Evolutionary conservation across 2,888 invertebrate genomes (phyloP), one percentile per base, ranked within the genome.

Genomic region (Vannuccia rotundouncinata): DNA sequence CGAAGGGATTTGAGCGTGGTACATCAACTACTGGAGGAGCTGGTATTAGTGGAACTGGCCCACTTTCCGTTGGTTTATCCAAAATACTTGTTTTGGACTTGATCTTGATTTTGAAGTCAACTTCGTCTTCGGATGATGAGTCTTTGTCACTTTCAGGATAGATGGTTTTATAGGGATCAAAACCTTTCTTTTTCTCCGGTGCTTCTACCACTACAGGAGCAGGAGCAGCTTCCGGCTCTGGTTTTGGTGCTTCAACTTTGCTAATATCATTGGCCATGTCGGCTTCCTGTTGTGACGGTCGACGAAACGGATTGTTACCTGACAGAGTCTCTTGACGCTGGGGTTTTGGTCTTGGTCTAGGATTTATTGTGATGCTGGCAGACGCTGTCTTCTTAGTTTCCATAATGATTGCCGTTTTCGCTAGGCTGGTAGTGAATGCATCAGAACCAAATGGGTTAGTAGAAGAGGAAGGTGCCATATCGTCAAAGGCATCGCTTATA

Each of bases 121-220:
- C 81, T 31, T 83, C 83, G 29, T 84, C 84, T 84, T 83, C 85
- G 82, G 90, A 89, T 82, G 89, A 88, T 87, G 90, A 91, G 78
- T 87, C 87, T 89, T 92, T 91, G 90, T 93, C 93, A 89, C 93
- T 93, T 29, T 84, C 84, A 25, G 85, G 85, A 79, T 80, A 80
- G 25, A 80, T 80, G 28, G 80, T 80, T 13, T 30, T 31, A 22
- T 79, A 29, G 31, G 80, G 80, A 29, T 80, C 76, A 59, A 80
- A 80, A n/a, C 31, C 30, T 45, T 45, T 45, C 10, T 5, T 5
- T 45, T 45, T 45, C 10, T 17, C 17, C 25, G 73, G n/a, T 13
- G 22, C 73, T 22, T 5, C 73, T 5, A 22, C 5, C 25, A 73
- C 73, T 13, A 29, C 75, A 0, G 5, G 10, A 25, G 25, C 66